Evolutionary conservation across 2,113 vertebrate genomes (phyloP).

Genomic region (Hemibagrus wyckioides): DNA sequence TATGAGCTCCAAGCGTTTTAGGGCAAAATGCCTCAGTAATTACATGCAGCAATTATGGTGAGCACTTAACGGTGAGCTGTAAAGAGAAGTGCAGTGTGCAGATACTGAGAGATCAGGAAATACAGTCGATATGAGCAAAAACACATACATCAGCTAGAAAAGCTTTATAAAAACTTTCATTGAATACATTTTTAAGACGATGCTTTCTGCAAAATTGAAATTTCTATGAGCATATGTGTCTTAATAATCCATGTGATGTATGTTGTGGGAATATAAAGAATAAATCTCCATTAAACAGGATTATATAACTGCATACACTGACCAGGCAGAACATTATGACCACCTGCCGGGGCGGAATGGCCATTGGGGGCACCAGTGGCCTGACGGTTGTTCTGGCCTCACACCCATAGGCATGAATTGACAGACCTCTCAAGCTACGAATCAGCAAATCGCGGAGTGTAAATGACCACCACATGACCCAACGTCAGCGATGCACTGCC

Average conservation of each 20-base stretch:
- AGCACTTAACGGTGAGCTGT: constrained; percentile 30
- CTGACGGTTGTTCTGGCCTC: too few relatives aligned
- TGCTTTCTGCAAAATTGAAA: background rate
- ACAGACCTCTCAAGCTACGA: too few relatives aligned
- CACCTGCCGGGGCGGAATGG: too few relatives aligned
- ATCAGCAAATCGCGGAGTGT: too few relatives aligned
- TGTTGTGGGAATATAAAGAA: background rate
- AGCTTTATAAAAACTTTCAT: background rate
- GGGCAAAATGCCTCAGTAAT: constrained; percentile 39
- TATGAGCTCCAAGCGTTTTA: constrained; percentile 30
- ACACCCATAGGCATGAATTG: too few relatives aligned
- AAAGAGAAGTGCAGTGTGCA: constrained; percentile 23
- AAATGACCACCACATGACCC: too few relatives aligned
- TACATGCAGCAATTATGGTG: constrained; percentile 44
- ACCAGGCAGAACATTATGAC: too few relatives aligned
- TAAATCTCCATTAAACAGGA: background rate
- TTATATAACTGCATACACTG: background rate
- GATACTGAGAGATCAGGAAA: constrained; percentile 7
- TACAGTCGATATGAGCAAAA: background rate
- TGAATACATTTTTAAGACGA: background rate
- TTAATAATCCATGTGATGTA: background rate
- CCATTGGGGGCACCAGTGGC: too few relatives aligned
- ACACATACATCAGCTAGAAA: background rate
- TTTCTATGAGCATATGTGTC: background rate
- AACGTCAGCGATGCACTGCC: too few relatives aligned